Evolutionary conservation across 2,888 invertebrate genomes (phyloP), one percentile per base, ranked within the genome.

Genomic region (Anticlea derivata): DNA sequence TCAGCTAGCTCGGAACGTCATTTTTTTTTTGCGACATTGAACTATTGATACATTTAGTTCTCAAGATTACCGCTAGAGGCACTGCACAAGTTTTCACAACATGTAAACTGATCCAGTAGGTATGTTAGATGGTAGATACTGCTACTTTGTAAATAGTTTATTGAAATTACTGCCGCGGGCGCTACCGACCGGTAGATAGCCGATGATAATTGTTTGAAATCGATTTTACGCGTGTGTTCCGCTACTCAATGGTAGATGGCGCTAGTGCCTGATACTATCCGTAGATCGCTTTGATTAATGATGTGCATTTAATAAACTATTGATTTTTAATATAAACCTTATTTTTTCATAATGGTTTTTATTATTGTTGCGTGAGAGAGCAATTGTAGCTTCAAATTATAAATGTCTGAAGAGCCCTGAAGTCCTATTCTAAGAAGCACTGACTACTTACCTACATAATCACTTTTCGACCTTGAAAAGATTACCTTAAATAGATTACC

Each of bases 231-330:
- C 50, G 39, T 50, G 40, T 53, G 63, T 80, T 65, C 70, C 63
- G 78, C 88, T 84, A 86, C 78, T 80, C 78, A 62, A 33, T 77
- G 70, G 55, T 70, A 89, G 89, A 82, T 87, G 89, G 86, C 86
- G 80, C 46, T 80, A 34, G 11, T 17, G 8, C 2, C 37, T 31
- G 69, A 61, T 40, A 44, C 50, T 53, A 61, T 47, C 48, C 7
- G 43, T 43, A 24, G 38, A 53, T 53, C 44, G 17, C 10, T 47
- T 23, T 44, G 38, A 23, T 22, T 24, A 23, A 4, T 10, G 27
- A 3, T 10, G 1, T 27, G 27, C 8, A 10, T 10, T 3, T 27
- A 17, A 3, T 17, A 4, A 4, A 17, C 17, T 17, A 17, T 17
- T 17, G 17, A 3, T 17, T n/a, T n/a, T n/a, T n/a, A n/a, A n/a